Evolutionary conservation across 2,797 vertebrate genomes (phyloP), one percentile per base, ranked within the genome.

Genomic region (Sebastes umbrosus): DNA sequence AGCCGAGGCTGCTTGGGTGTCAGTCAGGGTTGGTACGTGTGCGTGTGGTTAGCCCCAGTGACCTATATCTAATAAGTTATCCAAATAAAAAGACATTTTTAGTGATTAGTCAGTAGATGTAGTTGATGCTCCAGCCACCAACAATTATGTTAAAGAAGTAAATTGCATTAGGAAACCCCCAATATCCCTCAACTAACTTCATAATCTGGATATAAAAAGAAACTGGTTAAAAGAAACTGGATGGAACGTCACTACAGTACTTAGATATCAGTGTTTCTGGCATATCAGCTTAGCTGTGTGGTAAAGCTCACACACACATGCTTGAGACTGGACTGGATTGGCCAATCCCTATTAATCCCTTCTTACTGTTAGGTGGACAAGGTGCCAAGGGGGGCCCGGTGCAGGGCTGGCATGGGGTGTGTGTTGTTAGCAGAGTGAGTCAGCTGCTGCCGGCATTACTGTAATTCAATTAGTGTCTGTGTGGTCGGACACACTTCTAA

Each of bases 281-380:
- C 69, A 85, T 59, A 84, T 92, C 78, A 87, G 72, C 18, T 91
- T 84, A 89, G 77, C 81, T 81, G 73, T 59, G 80, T 84, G 80
- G 82, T 91, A 91, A 92, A 90, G 83, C 91, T 90, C 6, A 43
- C 87, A 84, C 90, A 88, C 90, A 85, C 92, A 39, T 64, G 62
- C 84, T 79, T 90, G 86, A 87, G 87, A 87, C 91, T 82, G 84
- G 79, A 80, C 83, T 73, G 91, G 85, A 92, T 94, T 92, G 84
- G 87, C 87, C 92, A 93, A 93, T 95, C 92, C 87, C 68, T 82
- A 85, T 85, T 95, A 95, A 95, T 95, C 94, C 92, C 90, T 64
- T 85, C 82, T 95, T 92, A 95, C 84, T 86, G 89, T 88, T 84
- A 81, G 84, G 73, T 74, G 80, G 83, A 90, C 83, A 68, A 79